A percentile compares a stretch with the other conserved stretches of the same genome.
Conservation (phyloP, 2,113 vertebrate genomes). For the Petroica traversi region DNA sequence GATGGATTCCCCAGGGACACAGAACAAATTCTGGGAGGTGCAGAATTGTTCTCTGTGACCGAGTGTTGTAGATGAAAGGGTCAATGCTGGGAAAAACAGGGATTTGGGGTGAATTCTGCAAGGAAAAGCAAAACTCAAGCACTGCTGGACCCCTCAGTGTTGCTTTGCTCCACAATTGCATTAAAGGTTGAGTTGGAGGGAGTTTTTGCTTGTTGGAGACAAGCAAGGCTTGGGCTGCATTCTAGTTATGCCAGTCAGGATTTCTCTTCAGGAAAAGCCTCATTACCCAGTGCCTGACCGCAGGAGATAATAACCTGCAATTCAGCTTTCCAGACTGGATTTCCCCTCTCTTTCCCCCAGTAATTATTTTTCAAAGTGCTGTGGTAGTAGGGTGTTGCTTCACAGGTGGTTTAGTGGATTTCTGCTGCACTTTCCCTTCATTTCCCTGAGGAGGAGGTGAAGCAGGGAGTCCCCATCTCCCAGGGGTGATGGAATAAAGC, state of each 20-base stretch:
- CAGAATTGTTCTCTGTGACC: background rate
- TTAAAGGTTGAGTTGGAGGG: background rate
- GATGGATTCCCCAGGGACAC: background rate
- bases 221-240: background rate
- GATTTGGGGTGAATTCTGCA: background rate
- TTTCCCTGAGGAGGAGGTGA: background rate
- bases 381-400: background rate
- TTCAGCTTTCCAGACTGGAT: background rate
- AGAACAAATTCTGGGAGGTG: background rate
- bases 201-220: too few relatives aligned
- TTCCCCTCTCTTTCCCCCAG: background rate
- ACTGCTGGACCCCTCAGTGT: fast-evolving
- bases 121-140: background rate
- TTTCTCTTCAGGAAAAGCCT: slow-evolving; percentile 24
- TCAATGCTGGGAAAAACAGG: background rate
- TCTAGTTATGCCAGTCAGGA: background rate
- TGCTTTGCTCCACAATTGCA: background rate
- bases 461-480: background rate
- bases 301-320: background rate
- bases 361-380: slow-evolving; percentile 19
- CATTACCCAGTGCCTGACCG: background rate
- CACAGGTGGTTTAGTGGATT: background rate
- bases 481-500: too few relatives aligned
- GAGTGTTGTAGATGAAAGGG: background rate
- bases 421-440: background rate